Percentiles rank a stretch among this genome's conserved stretches.
Conservation (phyloP, 2,113 vertebrate species). For the Nematolebias whitei region DNA sequence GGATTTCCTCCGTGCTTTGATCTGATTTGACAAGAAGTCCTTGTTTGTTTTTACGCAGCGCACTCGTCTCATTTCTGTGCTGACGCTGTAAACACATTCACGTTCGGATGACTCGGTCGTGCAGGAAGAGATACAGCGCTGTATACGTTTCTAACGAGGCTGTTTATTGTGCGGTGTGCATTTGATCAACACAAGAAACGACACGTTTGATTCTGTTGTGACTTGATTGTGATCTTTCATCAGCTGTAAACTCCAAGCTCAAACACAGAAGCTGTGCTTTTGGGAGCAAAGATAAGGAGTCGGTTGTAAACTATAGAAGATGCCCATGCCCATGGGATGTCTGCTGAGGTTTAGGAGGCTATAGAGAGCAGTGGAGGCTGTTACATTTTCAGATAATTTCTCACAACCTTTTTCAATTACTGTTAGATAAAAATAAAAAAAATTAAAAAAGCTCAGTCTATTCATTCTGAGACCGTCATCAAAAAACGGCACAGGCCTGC, state of each 20-base stretch:
- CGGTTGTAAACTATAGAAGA: slow-evolving; percentile 29
- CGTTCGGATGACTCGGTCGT: too few species aligned
- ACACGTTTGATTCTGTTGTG: slow-evolving; percentile 32
- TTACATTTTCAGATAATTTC: slow-evolving; percentile 63
- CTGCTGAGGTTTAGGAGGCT: slow-evolving; percentile 43
- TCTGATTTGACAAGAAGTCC: background rate
- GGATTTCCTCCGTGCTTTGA: background rate
- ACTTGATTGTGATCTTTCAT: slow-evolving; percentile 30
- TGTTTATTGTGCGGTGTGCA: background rate
- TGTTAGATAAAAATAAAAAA: slow-evolving; percentile 30
- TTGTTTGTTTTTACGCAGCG: too few species aligned
- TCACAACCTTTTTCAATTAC: slow-evolving; percentile 30
- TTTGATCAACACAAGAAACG: slow-evolving; percentile 25
- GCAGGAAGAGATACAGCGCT: too few species aligned
- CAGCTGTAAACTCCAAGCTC: slow-evolving; percentile 21
- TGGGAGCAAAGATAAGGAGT: slow-evolving; percentile 46
- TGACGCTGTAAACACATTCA: too few species aligned
- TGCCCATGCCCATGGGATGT: slow-evolving; percentile 37
- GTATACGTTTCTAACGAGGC: too few species aligned
- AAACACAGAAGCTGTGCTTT: slow-evolving; percentile 38
- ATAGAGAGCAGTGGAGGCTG: slow-evolving; percentile 37
- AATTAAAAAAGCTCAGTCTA: slow-evolving; percentile 30
- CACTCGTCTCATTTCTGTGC: too few species aligned
- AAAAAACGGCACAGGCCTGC: slow-evolving; percentile 38
- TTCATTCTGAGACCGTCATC: slow-evolving; percentile 35